Percentiles rank a stretch among this genome's conserved stretches.
Evolutionary conservation across 1,140 invertebrate species (phyloP).

Genomic region (Argopecten irradians): DNA sequence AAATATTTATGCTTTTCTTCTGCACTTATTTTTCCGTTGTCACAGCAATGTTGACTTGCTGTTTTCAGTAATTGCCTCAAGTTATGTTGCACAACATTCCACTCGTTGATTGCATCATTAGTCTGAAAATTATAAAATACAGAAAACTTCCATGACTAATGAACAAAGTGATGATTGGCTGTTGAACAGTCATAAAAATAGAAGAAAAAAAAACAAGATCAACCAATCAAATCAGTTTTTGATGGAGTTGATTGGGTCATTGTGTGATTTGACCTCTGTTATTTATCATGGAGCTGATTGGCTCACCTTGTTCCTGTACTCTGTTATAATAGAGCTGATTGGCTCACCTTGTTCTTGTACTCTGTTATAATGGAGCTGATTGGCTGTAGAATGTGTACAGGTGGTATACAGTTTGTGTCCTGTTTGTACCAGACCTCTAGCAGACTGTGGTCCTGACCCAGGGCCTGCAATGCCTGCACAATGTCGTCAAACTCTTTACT

Average conservation of each 20-base stretch:
- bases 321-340: neutral
- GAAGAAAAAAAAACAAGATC: no score
- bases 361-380: slow-evolving; percentile 69
- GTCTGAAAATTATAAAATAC: slow-evolving; percentile 32
- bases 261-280: neutral
- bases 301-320: neutral
- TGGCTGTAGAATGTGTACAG: slow-evolving; percentile 85
- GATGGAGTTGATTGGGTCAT: neutral
- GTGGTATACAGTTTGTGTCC: slow-evolving; percentile 83
- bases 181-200: no score
- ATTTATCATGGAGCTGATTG: neutral
- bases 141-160: no score
- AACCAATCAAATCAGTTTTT: neutral
- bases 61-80: slow-evolving; percentile 52
- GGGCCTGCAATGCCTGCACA: slow-evolving; percentile 41
- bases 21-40: slow-evolving; percentile 54
- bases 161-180: no score
- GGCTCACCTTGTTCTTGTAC: slow-evolving; percentile 56
- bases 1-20: slow-evolving; percentile 64
- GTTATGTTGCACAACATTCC: slow-evolving; percentile 47
- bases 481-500: slow-evolving; percentile 61
- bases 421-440: slow-evolving; percentile 88
- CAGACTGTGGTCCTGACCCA: slow-evolving; percentile 84
- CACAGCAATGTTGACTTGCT: slow-evolving; percentile 59
- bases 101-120: slow-evolving; percentile 39